Evolutionary conservation across 2,888 invertebrate genomes (phyloP).

Genomic region (Drosophila sordidapex): DNA sequence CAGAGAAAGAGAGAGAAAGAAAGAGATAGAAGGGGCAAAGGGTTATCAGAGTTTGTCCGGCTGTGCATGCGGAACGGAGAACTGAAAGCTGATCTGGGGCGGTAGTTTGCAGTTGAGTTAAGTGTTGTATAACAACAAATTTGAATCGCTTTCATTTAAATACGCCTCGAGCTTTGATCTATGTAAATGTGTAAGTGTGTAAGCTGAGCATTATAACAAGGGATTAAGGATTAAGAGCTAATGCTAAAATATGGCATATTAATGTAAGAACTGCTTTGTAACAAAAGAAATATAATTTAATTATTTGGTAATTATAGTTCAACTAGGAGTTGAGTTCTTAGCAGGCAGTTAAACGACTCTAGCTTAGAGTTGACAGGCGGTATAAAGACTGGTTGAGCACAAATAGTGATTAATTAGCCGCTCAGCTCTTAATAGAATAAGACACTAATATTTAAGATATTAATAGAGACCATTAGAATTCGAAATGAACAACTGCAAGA

Average conservation of each 20-base stretch:
- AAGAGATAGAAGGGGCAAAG: not conserved
- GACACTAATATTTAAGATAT: not conserved
- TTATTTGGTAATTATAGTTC: not conserved
- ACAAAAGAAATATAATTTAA: not conserved
- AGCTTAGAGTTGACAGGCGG: not conserved
- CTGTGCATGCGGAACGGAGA: conserved; percentile 3
- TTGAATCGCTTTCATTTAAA: conserved; percentile 33
- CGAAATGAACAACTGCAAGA: not conserved
- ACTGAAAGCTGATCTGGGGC: conserved; percentile 1
- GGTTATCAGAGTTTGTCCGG: not conserved
- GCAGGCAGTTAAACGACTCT: too few species aligned
- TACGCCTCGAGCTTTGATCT: not conserved
- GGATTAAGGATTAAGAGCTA: not conserved
- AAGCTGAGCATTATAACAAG: not conserved
- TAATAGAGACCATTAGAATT: not conserved
- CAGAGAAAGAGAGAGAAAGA: not conserved
- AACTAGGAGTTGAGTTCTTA: not conserved
- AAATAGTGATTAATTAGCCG: not conserved
- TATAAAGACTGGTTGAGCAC: not conserved
- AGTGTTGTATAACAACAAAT: conserved; percentile 41
- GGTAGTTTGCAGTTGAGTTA: conserved; percentile 31
- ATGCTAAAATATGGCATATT: not conserved
- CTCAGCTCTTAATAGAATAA: not conserved
- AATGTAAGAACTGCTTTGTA: not conserved
- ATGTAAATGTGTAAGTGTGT: not conserved